Percentiles rank a stretch among this genome's conserved stretches.
phyloP scores from a whole-genome alignment of 2,888 invertebrate genomes.

The Alviniconcha strummeri region DNA sequence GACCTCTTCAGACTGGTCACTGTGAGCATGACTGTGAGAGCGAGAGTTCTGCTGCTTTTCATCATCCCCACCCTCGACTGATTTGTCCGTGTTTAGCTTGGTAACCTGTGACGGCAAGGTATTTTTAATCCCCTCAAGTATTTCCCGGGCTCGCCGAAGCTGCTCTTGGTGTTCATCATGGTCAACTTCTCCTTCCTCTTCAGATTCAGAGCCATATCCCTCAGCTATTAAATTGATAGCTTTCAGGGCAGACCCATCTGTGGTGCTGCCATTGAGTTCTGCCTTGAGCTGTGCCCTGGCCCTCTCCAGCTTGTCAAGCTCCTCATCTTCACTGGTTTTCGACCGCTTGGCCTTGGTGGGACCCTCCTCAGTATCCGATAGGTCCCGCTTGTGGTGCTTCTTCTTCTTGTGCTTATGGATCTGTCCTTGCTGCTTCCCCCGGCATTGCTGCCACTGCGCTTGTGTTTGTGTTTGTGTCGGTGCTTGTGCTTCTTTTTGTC shows the following conservation, averaged over 20 bases:
- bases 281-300: conserved; percentile 71
- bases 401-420: conserved; percentile 65
- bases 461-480: conserved; percentile 79
- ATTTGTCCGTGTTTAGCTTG: neutral
- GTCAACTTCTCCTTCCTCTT: conserved; percentile 71
- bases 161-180: conserved; percentile 51
- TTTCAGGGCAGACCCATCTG: conserved; percentile 40
- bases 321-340: conserved; percentile 56
- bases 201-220: conserved; percentile 66
- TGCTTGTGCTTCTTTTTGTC: conserved; percentile 51
- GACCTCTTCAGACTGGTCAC: conserved; percentile 5
- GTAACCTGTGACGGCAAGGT: neutral
- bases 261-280: conserved; percentile 59
- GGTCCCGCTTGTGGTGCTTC: conserved; percentile 52
- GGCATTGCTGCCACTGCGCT: conserved; percentile 75
- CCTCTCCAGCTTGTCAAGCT: conserved; percentile 71
- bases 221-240: conserved; percentile 46
- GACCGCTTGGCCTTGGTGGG: conserved; percentile 37
- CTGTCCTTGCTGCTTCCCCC: conserved; percentile 50
- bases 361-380: conserved; percentile 34
- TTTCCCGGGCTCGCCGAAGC: conserved; percentile 36
- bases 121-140: conserved; percentile 36
- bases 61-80: no score
- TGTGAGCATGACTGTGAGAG: neutral
- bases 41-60: no score